Evolutionary conservation across 2,797 vertebrate species (phyloP), one percentile per base, ranked within the genome.

Genomic region (Gobionotothen gibberifrons): DNA sequence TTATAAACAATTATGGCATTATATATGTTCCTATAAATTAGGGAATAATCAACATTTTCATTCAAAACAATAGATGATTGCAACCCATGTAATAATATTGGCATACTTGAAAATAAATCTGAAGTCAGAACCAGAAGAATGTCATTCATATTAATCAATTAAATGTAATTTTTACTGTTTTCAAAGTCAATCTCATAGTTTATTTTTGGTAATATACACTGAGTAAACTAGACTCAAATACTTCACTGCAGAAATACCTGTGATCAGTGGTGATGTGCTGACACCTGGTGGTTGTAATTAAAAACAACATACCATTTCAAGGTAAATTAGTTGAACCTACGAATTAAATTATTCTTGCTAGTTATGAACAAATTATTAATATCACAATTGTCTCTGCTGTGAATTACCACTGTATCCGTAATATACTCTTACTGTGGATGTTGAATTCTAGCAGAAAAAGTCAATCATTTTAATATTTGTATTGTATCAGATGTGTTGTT

Each of bases 221-320:
- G 32, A 36, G 59, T 44, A 12, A 59, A 43, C 17, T 4, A 26
- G 6, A 9, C 32, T 14, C 9, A 2, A 16, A 17, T 21, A 1
- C 32, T 49, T 26, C 26, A 26, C 26, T 26, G 26, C 26, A 26
- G 26, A 26, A 5, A 26, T 26, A 26, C 26, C 26, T 26, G 26
- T 19, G n/a, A 65, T 48, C 29, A 14, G 60, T 19, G 12, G 13
- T 43, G 39, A 1, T 68, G 6, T 71, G 46, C 79, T 82, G 83
- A 52, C 83, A 77, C 36, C 79, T 74, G 52, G 62, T 65, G 82
- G 70, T 43, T 21, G 4, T 3, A 1, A 13, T 3, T 11, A 0
- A 46, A 16, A 76, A 69, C 12, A 39, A 51, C 48, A 46, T 2
- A 7, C 0, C 5, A 9, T 22, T 3, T 43, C n/a, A 39, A 36